Conservation (phyloP, 2,888 invertebrate genomes). For the Philopedon plagiatum region DNA sequence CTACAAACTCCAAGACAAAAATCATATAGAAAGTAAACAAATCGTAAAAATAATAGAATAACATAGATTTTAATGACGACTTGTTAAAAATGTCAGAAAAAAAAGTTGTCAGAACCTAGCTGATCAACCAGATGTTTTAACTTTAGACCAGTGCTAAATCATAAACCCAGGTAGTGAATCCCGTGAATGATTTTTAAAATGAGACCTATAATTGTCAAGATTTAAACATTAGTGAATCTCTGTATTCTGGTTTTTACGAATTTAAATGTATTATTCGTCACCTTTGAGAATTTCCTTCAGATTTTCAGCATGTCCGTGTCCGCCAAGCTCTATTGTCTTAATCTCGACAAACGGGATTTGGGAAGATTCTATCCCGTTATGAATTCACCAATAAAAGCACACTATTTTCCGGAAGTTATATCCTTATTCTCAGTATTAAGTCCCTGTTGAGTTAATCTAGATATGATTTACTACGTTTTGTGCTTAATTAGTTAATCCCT, state of each 20-base stretch:
- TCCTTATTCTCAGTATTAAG: slow-evolving; percentile 5
- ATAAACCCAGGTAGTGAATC: no score
- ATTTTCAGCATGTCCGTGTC: neutral
- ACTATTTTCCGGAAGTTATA: slow-evolving; percentile 2
- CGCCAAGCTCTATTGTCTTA: neutral
- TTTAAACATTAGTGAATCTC: no score
- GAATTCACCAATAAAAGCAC: slow-evolving; percentile 4
- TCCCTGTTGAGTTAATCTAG: slow-evolving; percentile 19
- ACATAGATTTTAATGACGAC: no score
- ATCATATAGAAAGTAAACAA: no score
- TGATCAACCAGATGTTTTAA: no score
- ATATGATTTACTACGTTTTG: slow-evolving; percentile 9
- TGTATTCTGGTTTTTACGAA: neutral
- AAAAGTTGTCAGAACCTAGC: no score
- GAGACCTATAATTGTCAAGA: no score
- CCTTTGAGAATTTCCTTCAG: neutral
- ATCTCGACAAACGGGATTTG: neutral
- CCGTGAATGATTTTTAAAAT: no score
- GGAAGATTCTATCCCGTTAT: slow-evolving; percentile 1
- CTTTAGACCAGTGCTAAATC: no score
- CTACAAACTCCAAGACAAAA: no score
- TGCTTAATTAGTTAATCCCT: slow-evolving; percentile 8
- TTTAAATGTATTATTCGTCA: neutral
- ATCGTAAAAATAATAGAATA: no score
- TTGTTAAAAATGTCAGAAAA: no score